These are phyloP conservation scores for Aphelenchoides besseyi DNA, from an alignment of 1,140 invertebrate species.

Conservation along the genomic window DNA sequence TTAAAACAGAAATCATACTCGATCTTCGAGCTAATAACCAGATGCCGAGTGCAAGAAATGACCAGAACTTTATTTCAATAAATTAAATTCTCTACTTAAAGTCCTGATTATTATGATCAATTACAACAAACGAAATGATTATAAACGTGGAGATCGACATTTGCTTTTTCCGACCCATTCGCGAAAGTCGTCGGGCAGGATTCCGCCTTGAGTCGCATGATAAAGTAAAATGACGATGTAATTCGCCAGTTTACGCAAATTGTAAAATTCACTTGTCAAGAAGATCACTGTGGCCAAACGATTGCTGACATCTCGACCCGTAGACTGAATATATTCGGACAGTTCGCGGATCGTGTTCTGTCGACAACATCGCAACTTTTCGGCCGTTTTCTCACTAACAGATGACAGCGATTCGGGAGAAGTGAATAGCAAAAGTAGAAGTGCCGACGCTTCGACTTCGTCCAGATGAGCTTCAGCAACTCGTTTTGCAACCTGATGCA, in stretches of 20 bases:
- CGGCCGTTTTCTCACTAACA: neutral
- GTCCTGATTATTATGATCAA: too few species aligned
- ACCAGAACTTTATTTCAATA: too few species aligned
- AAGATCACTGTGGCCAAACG: constrained; percentile 6
- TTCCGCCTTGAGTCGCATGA: neutral
- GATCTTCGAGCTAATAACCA: too few species aligned
- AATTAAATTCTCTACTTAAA: too few species aligned
- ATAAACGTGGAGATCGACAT: too few species aligned
- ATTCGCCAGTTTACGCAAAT: constrained; percentile 1
- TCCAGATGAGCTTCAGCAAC: constrained; percentile 15
- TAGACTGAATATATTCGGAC: neutral
- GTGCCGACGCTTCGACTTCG: constrained; percentile 16
- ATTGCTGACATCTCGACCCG: neutral
- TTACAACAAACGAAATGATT: too few species aligned
- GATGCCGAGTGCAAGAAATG: too few species aligned
- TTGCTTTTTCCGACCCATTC: neutral
- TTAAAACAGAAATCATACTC: too few species aligned
- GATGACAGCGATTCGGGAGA: neutral
- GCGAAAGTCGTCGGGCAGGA: constrained; percentile 1
- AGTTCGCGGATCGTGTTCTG: constrained; percentile 9
- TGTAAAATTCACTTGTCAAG: constrained; percentile 13
- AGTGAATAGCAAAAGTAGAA: constrained; percentile 8
- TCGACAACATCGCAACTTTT: neutral
- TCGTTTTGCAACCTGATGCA: neutral
- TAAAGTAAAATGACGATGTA: neutral